phyloP scores from a whole-genome alignment of 2,113 vertebrate genomes.

The Stigmatopora nigra region DNA sequence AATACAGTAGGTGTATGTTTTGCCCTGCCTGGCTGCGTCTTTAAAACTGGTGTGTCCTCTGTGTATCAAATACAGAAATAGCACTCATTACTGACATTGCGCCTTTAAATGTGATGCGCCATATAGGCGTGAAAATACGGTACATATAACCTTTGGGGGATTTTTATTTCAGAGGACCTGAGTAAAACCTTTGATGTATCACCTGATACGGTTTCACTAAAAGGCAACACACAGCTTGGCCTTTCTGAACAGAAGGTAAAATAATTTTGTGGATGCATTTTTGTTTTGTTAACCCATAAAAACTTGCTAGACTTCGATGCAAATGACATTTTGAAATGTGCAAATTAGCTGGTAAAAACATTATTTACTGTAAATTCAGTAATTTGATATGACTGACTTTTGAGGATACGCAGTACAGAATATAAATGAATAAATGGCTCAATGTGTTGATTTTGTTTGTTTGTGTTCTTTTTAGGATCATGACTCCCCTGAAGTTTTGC shows the following conservation, averaged over 20 bases:
- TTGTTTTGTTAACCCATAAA: background rate
- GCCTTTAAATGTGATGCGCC: no score
- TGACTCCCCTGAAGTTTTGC: background rate
- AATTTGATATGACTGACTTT: background rate
- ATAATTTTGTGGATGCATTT: background rate
- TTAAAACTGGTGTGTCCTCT: no score
- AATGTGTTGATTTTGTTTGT: background rate
- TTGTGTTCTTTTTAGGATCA: slow-evolving; percentile 19
- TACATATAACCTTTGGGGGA: background rate
- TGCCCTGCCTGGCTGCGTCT: no score
- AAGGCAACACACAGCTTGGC: slow-evolving; percentile 33
- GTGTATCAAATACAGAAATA: no score
- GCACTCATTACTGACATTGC: no score
- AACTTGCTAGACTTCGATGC: background rate
- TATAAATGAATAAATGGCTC: background rate
- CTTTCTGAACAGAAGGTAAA: slow-evolving; percentile 38
- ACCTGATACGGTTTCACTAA: slow-evolving; percentile 42
- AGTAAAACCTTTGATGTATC: slow-evolving; percentile 61
- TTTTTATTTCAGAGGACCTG: slow-evolving; percentile 63
- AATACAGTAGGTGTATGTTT: no score
- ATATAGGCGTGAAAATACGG: no score
- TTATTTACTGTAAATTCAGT: background rate
- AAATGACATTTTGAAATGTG: background rate
- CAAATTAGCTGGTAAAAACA: background rate
- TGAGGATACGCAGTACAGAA: no score